phyloP scores from a whole-genome alignment of 2,797 vertebrate genomes.

The Lindbergichthys nudifrons region DNA sequence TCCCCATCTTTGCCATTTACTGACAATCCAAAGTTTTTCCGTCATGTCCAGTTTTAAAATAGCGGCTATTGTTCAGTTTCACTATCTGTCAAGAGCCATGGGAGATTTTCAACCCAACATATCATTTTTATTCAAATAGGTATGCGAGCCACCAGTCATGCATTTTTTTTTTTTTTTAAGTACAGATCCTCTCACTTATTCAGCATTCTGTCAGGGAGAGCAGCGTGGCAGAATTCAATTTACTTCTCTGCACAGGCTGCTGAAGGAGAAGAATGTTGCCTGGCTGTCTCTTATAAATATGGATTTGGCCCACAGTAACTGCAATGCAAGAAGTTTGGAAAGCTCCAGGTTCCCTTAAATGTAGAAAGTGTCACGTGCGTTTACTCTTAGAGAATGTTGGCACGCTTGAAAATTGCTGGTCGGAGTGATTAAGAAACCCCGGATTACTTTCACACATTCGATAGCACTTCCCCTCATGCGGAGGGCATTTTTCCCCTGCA shows the following conservation, averaged over 20 bases:
- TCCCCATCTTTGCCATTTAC: conserved; percentile 42
- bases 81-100: conserved; percentile 75
- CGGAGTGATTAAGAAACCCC: conserved; percentile 60
- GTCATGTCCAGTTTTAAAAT: conserved; percentile 60
- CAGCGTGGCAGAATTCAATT: conserved; percentile 82
- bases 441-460: conserved; percentile 70
- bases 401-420: conserved; percentile 54
- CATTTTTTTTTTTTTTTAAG: conserved; percentile 74
- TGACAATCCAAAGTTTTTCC: conserved; percentile 42
- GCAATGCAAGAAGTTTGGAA: conserved; percentile 74
- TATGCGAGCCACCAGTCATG: conserved; percentile 74
- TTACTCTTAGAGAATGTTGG: conserved; percentile 55
- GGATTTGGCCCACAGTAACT: conserved; percentile 77
- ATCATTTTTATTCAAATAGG: conserved; percentile 77
- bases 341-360: conserved; percentile 60
- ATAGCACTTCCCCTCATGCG: conserved; percentile 58
- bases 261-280: conserved; percentile 77
- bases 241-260: conserved; percentile 78
- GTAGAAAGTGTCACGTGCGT: conserved; percentile 63
- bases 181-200: conserved; percentile 83
- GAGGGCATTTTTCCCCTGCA: conserved; percentile 48
- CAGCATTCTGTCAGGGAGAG: conserved; percentile 83
- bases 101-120: conserved; percentile 69
- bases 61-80: conserved; percentile 56
- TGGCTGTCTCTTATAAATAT: conserved; percentile 81